Conservation (phyloP, 2,888 invertebrate species). For the Polylopha cassiicola region DNA sequence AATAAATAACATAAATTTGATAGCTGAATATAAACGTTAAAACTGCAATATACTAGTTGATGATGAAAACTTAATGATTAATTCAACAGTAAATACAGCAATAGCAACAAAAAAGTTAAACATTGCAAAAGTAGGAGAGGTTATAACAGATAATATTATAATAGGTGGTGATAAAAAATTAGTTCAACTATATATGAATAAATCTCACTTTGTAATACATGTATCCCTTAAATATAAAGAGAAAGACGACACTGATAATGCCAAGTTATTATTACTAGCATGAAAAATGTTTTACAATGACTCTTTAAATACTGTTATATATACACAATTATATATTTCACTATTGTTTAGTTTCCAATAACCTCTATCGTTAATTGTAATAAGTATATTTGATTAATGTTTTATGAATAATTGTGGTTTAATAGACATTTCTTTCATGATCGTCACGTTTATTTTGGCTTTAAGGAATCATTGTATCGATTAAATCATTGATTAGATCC, state of each 20-base stretch:
- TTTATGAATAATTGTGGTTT: conserved; percentile 62
- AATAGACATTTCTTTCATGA: conserved; percentile 61
- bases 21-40: too few relatives aligned
- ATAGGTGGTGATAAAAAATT: neutral
- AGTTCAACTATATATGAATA: conserved; percentile 8
- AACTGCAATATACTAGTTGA: too few relatives aligned
- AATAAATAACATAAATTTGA: too few relatives aligned
- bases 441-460: conserved; percentile 33
- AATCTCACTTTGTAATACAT: conserved; percentile 19
- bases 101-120: too few relatives aligned
- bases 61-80: too few relatives aligned
- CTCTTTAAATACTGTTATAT: conserved; percentile 3
- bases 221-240: conserved; percentile 5
- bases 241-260: conserved; percentile 18
- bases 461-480: conserved; percentile 30
- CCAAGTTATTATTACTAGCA: neutral
- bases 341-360: conserved; percentile 31
- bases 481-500: too few relatives aligned
- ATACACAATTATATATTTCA: conserved; percentile 13
- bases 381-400: conserved; percentile 37
- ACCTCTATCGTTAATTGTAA: conserved; percentile 17
- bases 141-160: neutral
- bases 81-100: too few relatives aligned
- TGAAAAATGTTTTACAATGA: conserved; percentile 2
- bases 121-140: neutral